Percentiles rank a stretch among this genome's conserved stretches.
phyloP scores from a whole-genome alignment of 2,888 invertebrate species.

The Lymantria dispar region DNA sequence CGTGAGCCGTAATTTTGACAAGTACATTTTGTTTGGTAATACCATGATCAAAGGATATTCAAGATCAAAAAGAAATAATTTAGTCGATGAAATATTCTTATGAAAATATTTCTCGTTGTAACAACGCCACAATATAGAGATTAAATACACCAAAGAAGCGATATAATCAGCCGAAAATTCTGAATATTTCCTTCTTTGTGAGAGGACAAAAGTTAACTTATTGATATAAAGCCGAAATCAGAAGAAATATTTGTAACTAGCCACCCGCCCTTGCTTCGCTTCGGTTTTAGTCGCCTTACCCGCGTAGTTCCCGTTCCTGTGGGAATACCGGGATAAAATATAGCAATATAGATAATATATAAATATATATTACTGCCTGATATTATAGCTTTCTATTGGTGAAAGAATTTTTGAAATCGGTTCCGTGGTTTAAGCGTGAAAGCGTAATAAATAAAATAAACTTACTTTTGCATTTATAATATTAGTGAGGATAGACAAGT shows the following conservation, averaged over 20 bases:
- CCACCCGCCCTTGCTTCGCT: no score
- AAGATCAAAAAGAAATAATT: constrained; percentile 2
- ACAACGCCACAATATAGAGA: constrained; percentile 4
- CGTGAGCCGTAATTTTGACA: neutral
- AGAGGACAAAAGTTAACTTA: constrained; percentile 13
- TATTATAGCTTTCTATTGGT: no score
- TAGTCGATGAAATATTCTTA: constrained; percentile 17
- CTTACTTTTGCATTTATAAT: no score
- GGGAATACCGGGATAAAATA: no score
- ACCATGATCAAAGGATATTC: neutral
- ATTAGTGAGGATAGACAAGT: no score
- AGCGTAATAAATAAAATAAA: no score
- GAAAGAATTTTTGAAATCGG: no score
- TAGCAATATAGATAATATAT: no score
- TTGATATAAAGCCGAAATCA: constrained; percentile 14
- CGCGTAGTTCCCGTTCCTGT: no score
- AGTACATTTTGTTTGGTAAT: neutral
- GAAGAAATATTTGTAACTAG: neutral
- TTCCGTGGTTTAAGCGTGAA: no score
- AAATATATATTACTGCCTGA: no score
- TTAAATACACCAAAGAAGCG: constrained; percentile 9
- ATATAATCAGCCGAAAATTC: constrained; percentile 16
- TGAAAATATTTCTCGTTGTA: constrained; percentile 5
- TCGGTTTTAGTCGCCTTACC: no score
- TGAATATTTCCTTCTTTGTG: constrained; percentile 14